phyloP scores from a whole-genome alignment of 2,113 vertebrate species.

The Nothoprocta pentlandii region DNA sequence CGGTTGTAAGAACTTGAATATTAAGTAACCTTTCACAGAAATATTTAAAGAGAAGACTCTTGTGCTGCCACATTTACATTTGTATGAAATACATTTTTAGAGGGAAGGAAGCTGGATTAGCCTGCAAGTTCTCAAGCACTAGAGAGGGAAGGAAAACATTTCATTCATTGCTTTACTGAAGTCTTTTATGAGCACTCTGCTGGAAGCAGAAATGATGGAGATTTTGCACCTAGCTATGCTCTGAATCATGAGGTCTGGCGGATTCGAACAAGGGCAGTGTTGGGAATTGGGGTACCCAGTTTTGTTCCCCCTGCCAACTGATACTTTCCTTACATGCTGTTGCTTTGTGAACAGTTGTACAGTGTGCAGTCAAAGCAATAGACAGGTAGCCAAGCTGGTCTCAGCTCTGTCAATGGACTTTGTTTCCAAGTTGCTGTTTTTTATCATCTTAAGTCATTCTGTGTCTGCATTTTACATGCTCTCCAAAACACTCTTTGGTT shows the following conservation, averaged over 20 bases:
- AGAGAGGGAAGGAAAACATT: background rate
- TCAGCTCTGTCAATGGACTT: background rate
- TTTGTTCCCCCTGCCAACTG: background rate
- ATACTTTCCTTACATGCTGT: background rate
- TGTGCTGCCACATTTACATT: constrained; percentile 13
- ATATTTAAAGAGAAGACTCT: background rate
- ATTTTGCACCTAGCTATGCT: background rate
- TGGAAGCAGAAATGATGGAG: background rate
- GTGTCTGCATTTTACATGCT: background rate
- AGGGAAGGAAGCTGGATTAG: background rate
- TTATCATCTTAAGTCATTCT: background rate
- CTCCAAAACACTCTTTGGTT: background rate
- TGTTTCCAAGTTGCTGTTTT: background rate
- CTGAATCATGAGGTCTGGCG: background rate
- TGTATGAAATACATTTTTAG: background rate
- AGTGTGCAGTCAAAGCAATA: background rate
- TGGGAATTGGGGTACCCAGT: background rate
- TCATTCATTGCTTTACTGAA: background rate
- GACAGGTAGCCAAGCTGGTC: background rate
- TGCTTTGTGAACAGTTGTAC: background rate
- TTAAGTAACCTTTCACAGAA: background rate
- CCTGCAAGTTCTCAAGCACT: background rate
- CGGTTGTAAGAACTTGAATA: background rate
- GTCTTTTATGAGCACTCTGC: background rate
- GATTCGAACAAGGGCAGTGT: accelerated